Evolutionary conservation across 1,140 invertebrate species (phyloP).

Genomic region (Meloidogyne hapla): DNA sequence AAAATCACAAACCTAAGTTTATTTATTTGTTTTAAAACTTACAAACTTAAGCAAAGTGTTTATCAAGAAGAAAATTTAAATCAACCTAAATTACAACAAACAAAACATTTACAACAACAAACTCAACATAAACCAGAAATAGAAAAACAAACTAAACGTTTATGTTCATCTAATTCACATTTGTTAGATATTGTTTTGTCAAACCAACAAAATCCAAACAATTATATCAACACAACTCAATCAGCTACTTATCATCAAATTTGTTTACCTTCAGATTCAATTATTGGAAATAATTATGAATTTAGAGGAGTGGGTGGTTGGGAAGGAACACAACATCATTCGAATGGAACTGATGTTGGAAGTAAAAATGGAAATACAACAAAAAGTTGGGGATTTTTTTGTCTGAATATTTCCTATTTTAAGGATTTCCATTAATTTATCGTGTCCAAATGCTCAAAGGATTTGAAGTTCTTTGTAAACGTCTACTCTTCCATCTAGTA

Average conservation of each 20-base stretch:
- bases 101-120: neutral
- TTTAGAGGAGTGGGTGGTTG: neutral
- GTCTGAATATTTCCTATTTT: neutral
- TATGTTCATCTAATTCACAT: too few relatives aligned
- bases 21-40: too few relatives aligned
- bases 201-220: neutral
- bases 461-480: constrained; percentile 22
- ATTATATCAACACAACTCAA: neutral
- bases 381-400: neutral
- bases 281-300: neutral
- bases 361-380: neutral
- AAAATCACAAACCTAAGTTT: too few relatives aligned
- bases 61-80: constrained; percentile 6
- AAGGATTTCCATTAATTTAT: constrained; percentile 8
- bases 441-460: constrained; percentile 23
- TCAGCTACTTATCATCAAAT: neutral
- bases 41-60: neutral
- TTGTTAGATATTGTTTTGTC: neutral
- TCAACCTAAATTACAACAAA: neutral
- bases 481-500: constrained; percentile 23
- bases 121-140: neutral
- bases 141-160: neutral
- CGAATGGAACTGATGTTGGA: neutral
- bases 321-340: neutral
- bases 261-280: neutral